These are phyloP conservation scores for Trachymyrmex cornetzi DNA, from an alignment of 1,140 invertebrate genomes.

Conservation along the genomic window DNA sequence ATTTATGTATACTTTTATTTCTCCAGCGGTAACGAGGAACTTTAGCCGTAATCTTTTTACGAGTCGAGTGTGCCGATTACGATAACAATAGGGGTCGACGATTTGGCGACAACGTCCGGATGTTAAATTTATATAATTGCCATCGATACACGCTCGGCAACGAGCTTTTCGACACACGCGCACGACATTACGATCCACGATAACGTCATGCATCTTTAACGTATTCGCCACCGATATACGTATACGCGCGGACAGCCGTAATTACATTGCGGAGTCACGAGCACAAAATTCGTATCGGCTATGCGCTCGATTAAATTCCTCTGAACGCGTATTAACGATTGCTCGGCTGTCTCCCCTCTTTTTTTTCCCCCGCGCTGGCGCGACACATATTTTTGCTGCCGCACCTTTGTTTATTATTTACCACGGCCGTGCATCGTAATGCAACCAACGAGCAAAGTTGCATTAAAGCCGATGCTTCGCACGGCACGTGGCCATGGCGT, in stretches of 20 bases:
- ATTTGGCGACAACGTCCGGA: conserved; percentile 20
- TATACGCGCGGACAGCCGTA: conserved; percentile 35
- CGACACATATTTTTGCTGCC: conserved; percentile 50
- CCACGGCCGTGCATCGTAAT: conserved; percentile 38
- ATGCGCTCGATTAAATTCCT: conserved; percentile 40
- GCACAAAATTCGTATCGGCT: conserved; percentile 34
- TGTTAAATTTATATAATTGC: conserved; percentile 49
- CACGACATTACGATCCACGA: conserved; percentile 36
- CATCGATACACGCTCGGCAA: conserved; percentile 23
- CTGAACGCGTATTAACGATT: conserved; percentile 20
- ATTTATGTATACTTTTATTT: neutral
- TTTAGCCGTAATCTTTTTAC: conserved; percentile 36
- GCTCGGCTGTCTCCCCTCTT: neutral
- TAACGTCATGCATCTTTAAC: conserved; percentile 62
- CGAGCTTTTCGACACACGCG: conserved; percentile 31
- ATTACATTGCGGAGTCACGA: conserved; percentile 26
- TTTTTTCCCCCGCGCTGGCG: no score
- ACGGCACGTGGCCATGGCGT: neutral
- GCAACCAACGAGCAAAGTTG: conserved; percentile 37
- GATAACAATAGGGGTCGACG: neutral
- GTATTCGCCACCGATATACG: conserved; percentile 33
- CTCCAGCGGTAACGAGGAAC: neutral
- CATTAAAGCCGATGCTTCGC: conserved; percentile 47
- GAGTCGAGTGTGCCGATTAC: neutral
- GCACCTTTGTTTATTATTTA: conserved; percentile 56